Base-by-base conservation (phyloP, 2,797 vertebrate species). In the Dendrocincla tyrannina region DNA sequence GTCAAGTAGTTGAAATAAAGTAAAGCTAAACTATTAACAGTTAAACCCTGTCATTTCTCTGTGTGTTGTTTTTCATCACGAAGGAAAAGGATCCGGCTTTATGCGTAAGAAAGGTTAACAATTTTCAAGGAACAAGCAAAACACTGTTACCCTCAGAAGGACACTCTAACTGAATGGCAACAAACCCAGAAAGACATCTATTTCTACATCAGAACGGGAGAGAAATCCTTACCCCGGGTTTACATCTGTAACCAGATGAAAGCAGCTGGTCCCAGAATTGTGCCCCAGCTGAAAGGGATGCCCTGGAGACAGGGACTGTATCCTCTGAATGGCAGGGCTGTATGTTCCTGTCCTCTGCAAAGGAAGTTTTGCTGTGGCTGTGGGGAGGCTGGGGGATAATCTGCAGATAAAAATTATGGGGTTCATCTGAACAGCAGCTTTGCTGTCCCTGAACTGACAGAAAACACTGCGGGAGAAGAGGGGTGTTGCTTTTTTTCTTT, bases 261-360 rank as follows among this genome's bases (percentile, higher is more conserved):
- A 85, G 53, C 77, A 52, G 7, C 58, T 28, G 25, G 15, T 74
- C 55, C 81, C 22, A 55, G 75, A 46, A 73, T 16, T 3, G 14
- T 0, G 1, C 24, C 22, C 8, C 13, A 37, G 52, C 28, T 0
- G 0, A 22, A 41, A 3, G 39, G 50, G 16, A 37, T 55, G 60
- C n/a, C n/a, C 35, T n/a, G 47, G 35, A 59, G 24, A 42, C 0
- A 10, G 0, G 0, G 18, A 9, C 59, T 0, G 0, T 30, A 4
- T 28, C 1, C 2, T 49, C 50, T 52, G 35, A 47, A 49, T 5
- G 10, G 11, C 25, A 66, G 35, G 7, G 25, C 32, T 0, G 0
- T 19, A 2, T 5, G 22, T 41, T 59, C 27, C 59, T 33, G 8
- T 32, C 50, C 52, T 62, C 52, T 73, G 39, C 27, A 68, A 73